Base-by-base conservation (phyloP, 2,888 invertebrate species). In the Panzeria rudis region DNA sequence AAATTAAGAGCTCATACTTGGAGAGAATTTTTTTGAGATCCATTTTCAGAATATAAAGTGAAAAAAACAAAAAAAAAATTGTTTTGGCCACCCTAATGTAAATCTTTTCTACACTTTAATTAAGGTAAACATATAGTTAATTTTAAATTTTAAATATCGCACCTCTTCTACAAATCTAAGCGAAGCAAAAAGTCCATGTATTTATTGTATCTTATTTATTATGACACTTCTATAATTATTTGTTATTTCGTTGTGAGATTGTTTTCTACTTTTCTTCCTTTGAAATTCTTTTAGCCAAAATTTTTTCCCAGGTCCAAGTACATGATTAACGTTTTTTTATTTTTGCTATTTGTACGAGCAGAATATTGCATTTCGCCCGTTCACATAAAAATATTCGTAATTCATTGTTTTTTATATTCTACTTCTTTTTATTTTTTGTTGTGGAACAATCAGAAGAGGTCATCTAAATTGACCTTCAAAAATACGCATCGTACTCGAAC, bases 381-480 rank as follows among this genome's bases (percentile, higher is more conserved):
- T 23, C 44, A 64, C n/a, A 54, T 4, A n/a, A 76, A 2, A 62
- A 11, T 66, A 35, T 71, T 50, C 41, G 32, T 61, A 61, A 44
- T 47, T 77, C 29, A 15, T n/a, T 52, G 38, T 62, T 38, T 9
- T 13, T 59, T 64, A 23, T 54, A 3, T n/a, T n/a, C 50, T 38
- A 6, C 13, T 35, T 15, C 17, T 15, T 77, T 5, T 15, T 54
- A 25, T 56, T 29, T 59, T 59, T n/a, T n/a, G n/a, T n/a, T n/a
- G n/a, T 13, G 17, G 3, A 47, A 38, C 29, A 25, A 82, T 64
- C 82, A 54, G 73, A 71, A 66, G 69, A 71, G 82, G 76, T 82
- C 82, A 84, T 81, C 81, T 78, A 69, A 81, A 75, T 54, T 81
- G 84, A 84, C 84, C 84, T 84, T 84, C 84, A 84, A 73, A 82